Percentiles rank a stretch among this genome's conserved stretches.
phyloP scores from a whole-genome alignment of 2,113 vertebrate genomes.

The Zosterops lateralis region DNA sequence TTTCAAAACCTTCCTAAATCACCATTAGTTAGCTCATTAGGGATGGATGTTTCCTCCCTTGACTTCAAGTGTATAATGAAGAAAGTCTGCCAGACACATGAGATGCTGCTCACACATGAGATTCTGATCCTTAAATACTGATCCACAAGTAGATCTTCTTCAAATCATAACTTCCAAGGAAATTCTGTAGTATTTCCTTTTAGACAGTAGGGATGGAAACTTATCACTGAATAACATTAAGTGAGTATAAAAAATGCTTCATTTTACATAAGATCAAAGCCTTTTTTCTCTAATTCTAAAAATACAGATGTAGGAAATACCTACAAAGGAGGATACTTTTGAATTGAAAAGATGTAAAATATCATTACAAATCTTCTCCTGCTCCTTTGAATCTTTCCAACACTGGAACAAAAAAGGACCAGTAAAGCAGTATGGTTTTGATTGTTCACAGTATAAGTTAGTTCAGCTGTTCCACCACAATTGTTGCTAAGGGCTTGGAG shows the following conservation, averaged over 20 bases:
- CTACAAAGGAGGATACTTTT: neutral
- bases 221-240: neutral
- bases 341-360: neutral
- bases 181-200: neutral
- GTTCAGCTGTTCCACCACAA: neutral
- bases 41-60: neutral
- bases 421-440: neutral
- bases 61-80: neutral
- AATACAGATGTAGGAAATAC: neutral
- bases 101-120: neutral
- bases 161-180: neutral
- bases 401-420: accelerated
- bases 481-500: neutral
- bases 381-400: neutral
- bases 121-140: neutral
- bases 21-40: neutral
- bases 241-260: neutral
- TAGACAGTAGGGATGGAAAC: neutral
- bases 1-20: neutral
- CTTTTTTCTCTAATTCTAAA: neutral
- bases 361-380: neutral
- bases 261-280: neutral
- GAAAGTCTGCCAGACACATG: neutral
- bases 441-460: neutral
- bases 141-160: neutral